These are phyloP conservation scores for Drosophila lowei DNA, from an alignment of 1,140 invertebrate species.

Conservation along the genomic window DNA sequence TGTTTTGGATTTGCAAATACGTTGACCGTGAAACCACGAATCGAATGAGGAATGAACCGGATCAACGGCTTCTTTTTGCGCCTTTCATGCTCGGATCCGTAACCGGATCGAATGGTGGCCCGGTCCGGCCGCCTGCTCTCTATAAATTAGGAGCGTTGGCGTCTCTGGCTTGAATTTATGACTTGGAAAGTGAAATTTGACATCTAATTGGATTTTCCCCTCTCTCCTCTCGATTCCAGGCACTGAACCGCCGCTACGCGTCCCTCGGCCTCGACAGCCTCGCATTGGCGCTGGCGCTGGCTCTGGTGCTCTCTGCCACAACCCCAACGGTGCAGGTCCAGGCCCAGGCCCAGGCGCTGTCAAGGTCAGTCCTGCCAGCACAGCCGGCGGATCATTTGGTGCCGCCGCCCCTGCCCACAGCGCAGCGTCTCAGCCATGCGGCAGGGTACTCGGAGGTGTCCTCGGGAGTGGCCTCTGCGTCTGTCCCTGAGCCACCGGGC, in stretches of 20 bases:
- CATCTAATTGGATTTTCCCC: conserved; percentile 18
- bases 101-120: conserved; percentile 51
- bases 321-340: conserved; percentile 1
- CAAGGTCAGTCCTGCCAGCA: conserved; percentile 29
- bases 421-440: conserved; percentile 55
- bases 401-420: conserved; percentile 61
- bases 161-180: conserved; percentile 52
- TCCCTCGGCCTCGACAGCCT: conserved; percentile 13
- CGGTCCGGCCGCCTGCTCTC: conserved; percentile 34
- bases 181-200: conserved; percentile 62
- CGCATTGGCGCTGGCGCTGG: conserved; percentile 23
- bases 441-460: conserved; percentile 18
- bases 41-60: conserved; percentile 12
- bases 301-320: conserved; percentile 21
- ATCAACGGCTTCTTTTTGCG: neutral
- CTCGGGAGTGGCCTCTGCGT: neutral
- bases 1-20: neutral
- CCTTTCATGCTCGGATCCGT: conserved; percentile 14
- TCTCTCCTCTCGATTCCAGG: conserved; percentile 32
- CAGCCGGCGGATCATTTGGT: conserved; percentile 72
- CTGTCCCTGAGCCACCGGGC: conserved; percentile 32
- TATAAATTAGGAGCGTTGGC: conserved; percentile 49
- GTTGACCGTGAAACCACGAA: conserved; percentile 5
- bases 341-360: neutral
- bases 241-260: conserved; percentile 27